Percentiles rank a stretch among this genome's conserved stretches.
phyloP scores from a whole-genome alignment of 2,797 vertebrate genomes.

The Trichosurus vulpecula region DNA sequence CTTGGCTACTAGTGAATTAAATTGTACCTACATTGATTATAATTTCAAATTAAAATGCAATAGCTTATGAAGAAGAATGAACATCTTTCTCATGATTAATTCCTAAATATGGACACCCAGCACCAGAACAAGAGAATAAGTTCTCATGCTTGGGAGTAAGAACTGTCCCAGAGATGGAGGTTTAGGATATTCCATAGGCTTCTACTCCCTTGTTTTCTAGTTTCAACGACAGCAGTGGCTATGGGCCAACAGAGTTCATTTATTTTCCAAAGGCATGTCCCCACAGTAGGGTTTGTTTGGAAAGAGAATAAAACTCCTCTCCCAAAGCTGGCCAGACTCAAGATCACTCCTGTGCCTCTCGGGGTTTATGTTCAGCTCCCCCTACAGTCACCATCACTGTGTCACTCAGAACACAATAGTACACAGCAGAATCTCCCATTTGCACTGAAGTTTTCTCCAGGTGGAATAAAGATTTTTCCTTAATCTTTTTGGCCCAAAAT shows the following conservation, averaged over 20 bases:
- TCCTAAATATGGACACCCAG: neutral
- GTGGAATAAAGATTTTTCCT: neutral
- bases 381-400: constrained; percentile 25
- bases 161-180: neutral
- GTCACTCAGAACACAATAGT: constrained; percentile 51
- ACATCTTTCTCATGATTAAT: neutral
- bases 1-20: neutral
- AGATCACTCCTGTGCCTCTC: rapidly evolving
- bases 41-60: neutral
- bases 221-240: neutral
- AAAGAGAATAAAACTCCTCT: no score
- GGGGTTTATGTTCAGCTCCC: constrained; percentile 48
- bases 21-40: neutral
- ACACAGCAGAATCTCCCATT: constrained; percentile 24
- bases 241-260: neutral
- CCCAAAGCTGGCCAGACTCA: neutral
- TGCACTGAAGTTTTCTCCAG: constrained; percentile 23
- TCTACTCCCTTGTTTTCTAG: neutral
- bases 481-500: constrained; percentile 38
- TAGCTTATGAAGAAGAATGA: neutral
- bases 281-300: neutral
- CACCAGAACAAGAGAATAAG: neutral
- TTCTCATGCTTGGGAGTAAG: neutral
- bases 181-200: neutral
- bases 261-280: neutral